Evolutionary conservation across 1,140 invertebrate species (phyloP), one percentile per base, ranked within the genome.

Genomic region (Maniola jurtina): DNA sequence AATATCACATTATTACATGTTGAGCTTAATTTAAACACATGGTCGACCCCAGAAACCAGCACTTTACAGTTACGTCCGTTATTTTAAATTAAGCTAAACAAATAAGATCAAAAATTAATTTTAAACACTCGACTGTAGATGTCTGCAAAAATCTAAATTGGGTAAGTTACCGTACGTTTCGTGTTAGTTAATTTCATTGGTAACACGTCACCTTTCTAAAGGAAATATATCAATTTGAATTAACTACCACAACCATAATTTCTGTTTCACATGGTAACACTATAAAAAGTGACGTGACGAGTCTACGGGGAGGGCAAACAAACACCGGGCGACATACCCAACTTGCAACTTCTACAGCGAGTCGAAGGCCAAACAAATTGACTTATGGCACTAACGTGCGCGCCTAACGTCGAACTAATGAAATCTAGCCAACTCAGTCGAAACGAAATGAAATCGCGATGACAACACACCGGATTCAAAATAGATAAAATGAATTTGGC

Each of bases 1-100:
- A 91, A 91, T 91, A 91, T 91, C 89, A 91, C 90, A 91, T 84
- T 84, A 88, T 84, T 88, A 90, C 75, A 82, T 85, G 88, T 90
- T 89, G 88, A 91, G 89, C 89, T 91, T 88, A 90, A 91, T 91
- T 91, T 84, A 89, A 90, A 73, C 64, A 63, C 54, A 62, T 73
- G 63, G 76, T 78, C 48, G 14, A 60, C 61, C 33, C 50, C 77
- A 79, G 10, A 34, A 70, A 65, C 71, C 79, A 72, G 71, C 76
- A 65, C 60, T 36, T 40, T 38, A 48, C 45, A 40, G 11, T 62
- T 57, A 59, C 57, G 42, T 59, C 54, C 62, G 48, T 55, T 62
- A 59, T 76, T 80, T 87, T 86, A 86, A 91, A 91, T 91, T 90
- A 91, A 91, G 86, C 86, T 84, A 55, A 90, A 91, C 87, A 88